Evolutionary conservation across 1,140 invertebrate genomes (phyloP).

Genomic region (Rhyzopertha dominica): DNA sequence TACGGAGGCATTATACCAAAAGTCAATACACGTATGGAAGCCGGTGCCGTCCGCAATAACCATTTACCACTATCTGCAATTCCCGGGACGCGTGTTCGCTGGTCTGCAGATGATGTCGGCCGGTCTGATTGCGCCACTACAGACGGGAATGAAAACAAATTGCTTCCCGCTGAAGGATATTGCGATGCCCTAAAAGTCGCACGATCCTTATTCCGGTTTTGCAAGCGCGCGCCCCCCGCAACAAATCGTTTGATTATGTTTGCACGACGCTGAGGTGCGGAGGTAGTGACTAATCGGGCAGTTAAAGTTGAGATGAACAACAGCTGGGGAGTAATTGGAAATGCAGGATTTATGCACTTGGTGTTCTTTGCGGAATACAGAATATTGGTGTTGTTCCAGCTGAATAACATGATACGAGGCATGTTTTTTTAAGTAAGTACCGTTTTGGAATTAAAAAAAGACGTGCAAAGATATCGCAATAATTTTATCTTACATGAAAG

Average conservation of each 20-base stretch:
- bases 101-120: constrained; percentile 34
- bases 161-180: constrained; percentile 38
- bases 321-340: too few species aligned
- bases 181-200: constrained; percentile 34
- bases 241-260: constrained; percentile 41
- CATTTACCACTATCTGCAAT: constrained; percentile 42
- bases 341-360: too few species aligned
- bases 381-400: too few species aligned
- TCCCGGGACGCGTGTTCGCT: constrained; percentile 34
- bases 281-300: too few species aligned
- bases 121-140: constrained; percentile 36
- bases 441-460: too few species aligned
- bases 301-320: too few species aligned
- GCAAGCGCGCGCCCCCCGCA: constrained; percentile 25
- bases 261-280: too few species aligned
- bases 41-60: constrained; percentile 35
- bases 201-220: constrained; percentile 30
- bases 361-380: too few species aligned
- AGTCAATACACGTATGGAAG: constrained; percentile 38
- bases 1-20: constrained; percentile 37
- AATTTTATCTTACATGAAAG: too few species aligned
- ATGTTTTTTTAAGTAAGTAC: too few species aligned
- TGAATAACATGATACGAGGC: too few species aligned
- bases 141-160: constrained; percentile 40
- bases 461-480: too few species aligned